Base-by-base conservation (phyloP, 1,140 invertebrate genomes). In the Sitophilus oryzae region DNA sequence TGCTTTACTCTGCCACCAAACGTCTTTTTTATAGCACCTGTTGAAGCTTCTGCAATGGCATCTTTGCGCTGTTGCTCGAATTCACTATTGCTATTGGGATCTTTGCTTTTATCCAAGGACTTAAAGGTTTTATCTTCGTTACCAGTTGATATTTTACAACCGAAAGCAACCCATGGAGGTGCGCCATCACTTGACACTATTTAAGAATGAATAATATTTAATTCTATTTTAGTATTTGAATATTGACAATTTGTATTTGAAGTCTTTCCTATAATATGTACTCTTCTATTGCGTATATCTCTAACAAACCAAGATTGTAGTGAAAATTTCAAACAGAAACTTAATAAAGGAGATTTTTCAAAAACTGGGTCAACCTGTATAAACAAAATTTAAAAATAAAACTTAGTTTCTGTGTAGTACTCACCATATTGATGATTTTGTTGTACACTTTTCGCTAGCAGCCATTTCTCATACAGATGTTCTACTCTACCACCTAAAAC, bases 391-490 rank as follows among this genome's bases (percentile, higher is more conserved):
- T n/a, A n/a, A n/a, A n/a, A n/a, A n/a, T n/a, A n/a, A n/a, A n/a
- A n/a, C n/a, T n/a, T n/a, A n/a, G n/a, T n/a, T n/a, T n/a, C n/a
- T n/a, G n/a, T n/a, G n/a, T n/a, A n/a, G n/a, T n/a, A n/a, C n/a
- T 19, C 34, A 46, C 82, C 80, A 58, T 36, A 36, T 19, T 51
- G 40, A 40, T 77, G 84, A 63, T 88, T 85, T 58, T 80, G 82
- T 2, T 86, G 83, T 49, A 93, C 75, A 74, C 82, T 86, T 70
- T 85, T 81, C 60, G 89, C 88, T 18, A 94, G 69, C 70, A 93
- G 86, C 91, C 91, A 95, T 70, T 91, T 93, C 66, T 93, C 90
- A 54, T 89, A 83, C 62, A 96, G 75, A 59, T 78, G 79, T n/a
- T 81, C 73, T 0, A 96, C 92, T 61, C 81, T 80, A 38, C 92